phyloP scores from a whole-genome alignment of 2,113 vertebrate species.

The Sinocyclocheilus anophthalmus region DNA sequence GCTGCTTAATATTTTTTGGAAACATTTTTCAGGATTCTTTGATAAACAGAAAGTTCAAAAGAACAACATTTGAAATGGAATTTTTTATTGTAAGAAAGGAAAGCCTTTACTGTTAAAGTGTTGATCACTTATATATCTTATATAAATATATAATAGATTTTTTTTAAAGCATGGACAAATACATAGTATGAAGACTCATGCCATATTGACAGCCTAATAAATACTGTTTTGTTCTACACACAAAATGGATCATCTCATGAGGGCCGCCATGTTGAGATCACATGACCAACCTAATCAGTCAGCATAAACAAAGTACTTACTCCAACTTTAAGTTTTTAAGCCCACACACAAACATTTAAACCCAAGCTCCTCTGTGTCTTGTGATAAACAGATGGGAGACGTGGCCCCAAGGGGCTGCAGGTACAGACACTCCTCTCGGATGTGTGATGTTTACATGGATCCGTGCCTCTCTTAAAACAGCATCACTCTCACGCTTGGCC shows the following conservation, averaged over 20 bases:
- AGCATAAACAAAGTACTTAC: background rate
- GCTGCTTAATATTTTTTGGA: too few relatives aligned
- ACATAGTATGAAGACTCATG: background rate
- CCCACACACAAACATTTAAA: background rate
- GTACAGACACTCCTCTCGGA: constrained; percentile 46
- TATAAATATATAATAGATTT: background rate
- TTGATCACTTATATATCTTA: background rate
- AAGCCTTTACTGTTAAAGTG: too few relatives aligned
- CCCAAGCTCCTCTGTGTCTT: constrained; percentile 55
- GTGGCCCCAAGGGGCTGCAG: constrained; percentile 54
- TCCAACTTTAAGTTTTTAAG: constrained; percentile 8
- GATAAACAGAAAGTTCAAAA: background rate
- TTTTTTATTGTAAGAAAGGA: too few relatives aligned
- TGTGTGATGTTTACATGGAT: constrained; percentile 18
- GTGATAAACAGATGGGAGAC: constrained; percentile 67
- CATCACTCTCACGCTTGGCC: constrained; percentile 57
- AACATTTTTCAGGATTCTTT: too few relatives aligned
- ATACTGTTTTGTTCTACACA: background rate
- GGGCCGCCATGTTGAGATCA: background rate
- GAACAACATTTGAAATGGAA: background rate
- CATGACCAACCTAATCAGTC: background rate
- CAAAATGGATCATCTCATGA: background rate
- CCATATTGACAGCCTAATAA: background rate
- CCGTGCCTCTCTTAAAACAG: constrained; percentile 41
- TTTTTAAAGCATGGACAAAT: background rate